A percentile compares a stretch with the other conserved stretches of the same genome.
Conservation (phyloP, 2,797 vertebrate genomes). For the Alectoris magna region DNA sequence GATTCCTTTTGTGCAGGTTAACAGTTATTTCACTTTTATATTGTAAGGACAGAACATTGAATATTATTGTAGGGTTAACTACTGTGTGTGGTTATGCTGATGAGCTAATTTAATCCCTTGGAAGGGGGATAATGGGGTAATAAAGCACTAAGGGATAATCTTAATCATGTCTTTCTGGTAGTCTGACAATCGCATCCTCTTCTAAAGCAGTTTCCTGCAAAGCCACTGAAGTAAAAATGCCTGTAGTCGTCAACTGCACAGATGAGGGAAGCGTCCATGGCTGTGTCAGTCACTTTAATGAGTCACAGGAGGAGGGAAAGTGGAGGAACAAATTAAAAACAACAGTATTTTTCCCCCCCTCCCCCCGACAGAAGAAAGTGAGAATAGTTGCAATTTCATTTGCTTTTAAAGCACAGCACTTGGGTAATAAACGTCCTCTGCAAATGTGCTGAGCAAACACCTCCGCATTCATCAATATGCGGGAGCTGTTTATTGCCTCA, state of each 20-base stretch:
- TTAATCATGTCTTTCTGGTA: slow-evolving; percentile 39
- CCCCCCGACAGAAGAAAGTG: slow-evolving; percentile 39
- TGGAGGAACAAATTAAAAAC: slow-evolving; percentile 69
- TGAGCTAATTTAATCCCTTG: slow-evolving; percentile 44
- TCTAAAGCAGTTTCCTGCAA: slow-evolving; percentile 45
- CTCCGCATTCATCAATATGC: slow-evolving; percentile 79
- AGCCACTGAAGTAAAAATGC: slow-evolving; percentile 29
- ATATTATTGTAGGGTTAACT: slow-evolving; percentile 21
- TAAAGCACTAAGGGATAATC: slow-evolving; percentile 32
- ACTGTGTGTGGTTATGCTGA: not conserved
- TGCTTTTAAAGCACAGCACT: slow-evolving; percentile 76
- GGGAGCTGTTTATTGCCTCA: slow-evolving; percentile 83
- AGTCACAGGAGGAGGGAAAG: slow-evolving; percentile 62
- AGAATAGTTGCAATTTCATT: slow-evolving; percentile 75
- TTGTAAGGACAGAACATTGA: not conserved
- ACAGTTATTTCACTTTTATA: slow-evolving; percentile 61
- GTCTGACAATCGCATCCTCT: slow-evolving; percentile 40
- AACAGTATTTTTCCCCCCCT: slow-evolving; percentile 39
- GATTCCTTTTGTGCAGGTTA: slow-evolving; percentile 63
- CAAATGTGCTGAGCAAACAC: slow-evolving; percentile 85
- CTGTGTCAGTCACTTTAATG: slow-evolving; percentile 72
- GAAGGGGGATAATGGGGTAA: slow-evolving; percentile 38
- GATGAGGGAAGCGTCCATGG: not conserved
- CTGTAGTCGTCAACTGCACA: not conserved
- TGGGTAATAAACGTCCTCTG: slow-evolving; percentile 74